These are phyloP conservation scores for Thumatha senex DNA, from an alignment of 2,888 invertebrate species.

Conservation along the genomic window DNA sequence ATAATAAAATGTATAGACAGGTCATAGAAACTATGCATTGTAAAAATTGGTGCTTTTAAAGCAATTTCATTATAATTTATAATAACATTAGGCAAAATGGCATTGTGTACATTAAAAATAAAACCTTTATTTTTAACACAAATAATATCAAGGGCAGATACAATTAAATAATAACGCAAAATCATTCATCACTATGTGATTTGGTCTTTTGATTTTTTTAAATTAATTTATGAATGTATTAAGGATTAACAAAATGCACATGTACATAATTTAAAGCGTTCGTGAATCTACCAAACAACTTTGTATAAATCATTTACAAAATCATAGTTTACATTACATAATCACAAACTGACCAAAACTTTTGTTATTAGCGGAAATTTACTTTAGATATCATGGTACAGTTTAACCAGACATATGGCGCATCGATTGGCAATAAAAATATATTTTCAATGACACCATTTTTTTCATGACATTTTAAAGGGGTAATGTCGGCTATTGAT, in stretches of 20 bases:
- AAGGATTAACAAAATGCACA: slow-evolving; percentile 69
- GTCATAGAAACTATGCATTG: slow-evolving; percentile 82
- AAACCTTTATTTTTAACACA: slow-evolving; percentile 79
- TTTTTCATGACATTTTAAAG: no score
- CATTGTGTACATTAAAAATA: slow-evolving; percentile 82
- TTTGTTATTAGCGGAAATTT: slow-evolving; percentile 8
- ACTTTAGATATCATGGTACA: not conserved
- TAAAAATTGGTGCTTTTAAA: slow-evolving; percentile 83
- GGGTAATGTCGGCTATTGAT: no score
- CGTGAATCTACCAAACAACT: slow-evolving; percentile 41
- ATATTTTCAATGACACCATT: no score
- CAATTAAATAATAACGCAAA: slow-evolving; percentile 65
- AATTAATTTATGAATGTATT: slow-evolving; percentile 45
- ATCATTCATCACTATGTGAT: slow-evolving; percentile 78
- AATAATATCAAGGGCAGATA: slow-evolving; percentile 80
- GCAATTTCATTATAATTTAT: slow-evolving; percentile 82
- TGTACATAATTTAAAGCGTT: slow-evolving; percentile 61
- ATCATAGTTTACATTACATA: slow-evolving; percentile 25
- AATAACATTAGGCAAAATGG: slow-evolving; percentile 84
- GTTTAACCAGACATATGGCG: not conserved
- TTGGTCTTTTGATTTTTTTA: slow-evolving; percentile 68
- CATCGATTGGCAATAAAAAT: not conserved
- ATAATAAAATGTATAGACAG: slow-evolving; percentile 83
- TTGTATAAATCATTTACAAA: slow-evolving; percentile 44
- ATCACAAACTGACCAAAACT: slow-evolving; percentile 28